Base-by-base conservation (phyloP, 2,797 vertebrate genomes). In the Cossypha polioptera region DNA sequence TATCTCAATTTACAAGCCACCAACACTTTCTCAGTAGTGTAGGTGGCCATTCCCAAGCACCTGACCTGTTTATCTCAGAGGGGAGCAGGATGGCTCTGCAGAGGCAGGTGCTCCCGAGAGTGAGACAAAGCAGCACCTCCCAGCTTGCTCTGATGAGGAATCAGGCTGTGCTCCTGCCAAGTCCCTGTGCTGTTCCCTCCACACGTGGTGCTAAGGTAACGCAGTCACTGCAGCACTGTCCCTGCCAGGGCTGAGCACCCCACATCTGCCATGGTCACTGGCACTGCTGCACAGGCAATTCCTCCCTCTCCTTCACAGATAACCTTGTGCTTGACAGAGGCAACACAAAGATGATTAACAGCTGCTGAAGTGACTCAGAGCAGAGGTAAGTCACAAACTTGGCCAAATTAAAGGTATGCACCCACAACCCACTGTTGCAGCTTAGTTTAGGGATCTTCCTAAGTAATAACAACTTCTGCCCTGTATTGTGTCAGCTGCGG, bases 151-250 rank as follows among this genome's bases (percentile, higher is more conserved):
- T 1, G 6, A 38, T 1, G 2, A 4, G 3, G 36, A 36, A 45
- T 42, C 67, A 29, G 73, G 47, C 54, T 15, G 10, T 33, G 54
- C 22, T 57, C n/a, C n/a, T 47, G 75, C 47, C 85, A 67, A 40
- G 45, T 16, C n/a, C 31, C 61, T 40, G 54, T 0, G 0, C 76
- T 10, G 54, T 58, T 26, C 74, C 50, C 67, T 31, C 29, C 8
- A 1, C 1, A 15, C 0, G 1, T 0, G 0, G 59, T 0, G 6
- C 31, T 31, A 13, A 25, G 15, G 33, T 16, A 63, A 71, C 25
- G 19, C 0, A 0, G 16, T 26, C 58, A 16, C 51, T 55, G 78
- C 71, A 73, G 87, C 31, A 50, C 5, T 26, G 43, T 33, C 45
- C 61, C 48, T 81, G 25, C n/a, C 40, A 31, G 40, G 63, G 58